Evolutionary conservation across 2,113 vertebrate genomes (phyloP).

Genomic region (Pseudonaja textilis): DNA sequence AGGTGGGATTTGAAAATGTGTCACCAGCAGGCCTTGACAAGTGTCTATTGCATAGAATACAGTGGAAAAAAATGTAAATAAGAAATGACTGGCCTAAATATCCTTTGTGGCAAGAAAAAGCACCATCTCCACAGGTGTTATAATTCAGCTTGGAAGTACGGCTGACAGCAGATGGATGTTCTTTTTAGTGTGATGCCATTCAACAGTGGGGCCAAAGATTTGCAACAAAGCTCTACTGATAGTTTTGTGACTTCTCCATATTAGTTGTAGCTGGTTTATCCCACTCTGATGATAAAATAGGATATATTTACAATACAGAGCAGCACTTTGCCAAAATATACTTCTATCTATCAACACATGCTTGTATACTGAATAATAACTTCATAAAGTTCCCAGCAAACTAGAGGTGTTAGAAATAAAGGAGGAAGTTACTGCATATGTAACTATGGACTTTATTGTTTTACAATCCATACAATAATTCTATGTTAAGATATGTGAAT

Average conservation of each 20-base stretch:
- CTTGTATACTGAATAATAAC: not conserved
- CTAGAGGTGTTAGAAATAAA: slow-evolving; percentile 31
- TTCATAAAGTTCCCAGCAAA: not conserved
- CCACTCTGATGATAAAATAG: slow-evolving; percentile 37
- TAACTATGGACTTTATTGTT: not conserved
- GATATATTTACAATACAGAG: slow-evolving; percentile 47
- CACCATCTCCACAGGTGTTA: slow-evolving; percentile 44
- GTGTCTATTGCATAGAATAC: slow-evolving; percentile 60
- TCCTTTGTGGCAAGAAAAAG: slow-evolving; percentile 40
- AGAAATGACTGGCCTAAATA: slow-evolving; percentile 38
- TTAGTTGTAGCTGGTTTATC: slow-evolving; percentile 26
- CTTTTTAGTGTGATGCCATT: slow-evolving; percentile 49
- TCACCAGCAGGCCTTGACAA: slow-evolving; percentile 53
- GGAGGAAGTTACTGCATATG: slow-evolving; percentile 42
- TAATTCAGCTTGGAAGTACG: slow-evolving; percentile 41
- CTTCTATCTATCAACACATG: slow-evolving; percentile 33
- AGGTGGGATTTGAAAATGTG: slow-evolving; percentile 46
- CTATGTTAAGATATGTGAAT: slow-evolving; percentile 8
- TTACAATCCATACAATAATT: not conserved
- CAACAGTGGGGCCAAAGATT: slow-evolving; percentile 69
- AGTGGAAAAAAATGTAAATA: slow-evolving; percentile 51
- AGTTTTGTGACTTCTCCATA: slow-evolving; percentile 45
- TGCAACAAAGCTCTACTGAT: slow-evolving; percentile 46
- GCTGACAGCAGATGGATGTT: slow-evolving; percentile 35
- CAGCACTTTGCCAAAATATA: slow-evolving; percentile 30